Evolutionary conservation across 1,140 invertebrate genomes (phyloP).

Genomic region (Manduca sexta): DNA sequence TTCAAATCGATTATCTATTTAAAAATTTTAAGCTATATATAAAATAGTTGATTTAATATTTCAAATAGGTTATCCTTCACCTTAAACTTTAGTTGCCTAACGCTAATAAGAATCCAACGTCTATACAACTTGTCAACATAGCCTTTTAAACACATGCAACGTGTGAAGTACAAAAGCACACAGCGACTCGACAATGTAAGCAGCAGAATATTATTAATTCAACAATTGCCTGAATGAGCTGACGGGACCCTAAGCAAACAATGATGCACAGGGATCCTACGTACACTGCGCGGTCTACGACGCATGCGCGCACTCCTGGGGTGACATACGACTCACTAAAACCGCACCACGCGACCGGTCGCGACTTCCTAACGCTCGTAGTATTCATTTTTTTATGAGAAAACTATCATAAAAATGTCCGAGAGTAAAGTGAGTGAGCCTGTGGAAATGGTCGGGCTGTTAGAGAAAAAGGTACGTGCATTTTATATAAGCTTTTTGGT

Average conservation of each 20-base stretch:
- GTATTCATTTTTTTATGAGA: background rate
- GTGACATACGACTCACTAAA: conserved; percentile 1
- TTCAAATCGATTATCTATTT: too few relatives aligned
- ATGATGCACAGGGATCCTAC: background rate
- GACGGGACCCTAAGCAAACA: background rate
- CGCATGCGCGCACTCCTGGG: conserved; percentile 2
- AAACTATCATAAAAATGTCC: conserved; percentile 17
- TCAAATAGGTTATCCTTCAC: too few relatives aligned
- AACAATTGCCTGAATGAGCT: too few relatives aligned
- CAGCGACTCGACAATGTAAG: too few relatives aligned
- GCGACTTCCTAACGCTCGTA: background rate
- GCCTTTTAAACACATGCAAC: too few relatives aligned
- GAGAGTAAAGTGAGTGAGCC: conserved; percentile 23
- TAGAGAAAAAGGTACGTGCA: conserved; percentile 34
- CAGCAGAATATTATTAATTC: too few relatives aligned
- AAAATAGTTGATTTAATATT: too few relatives aligned
- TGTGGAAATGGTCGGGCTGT: conserved; percentile 27
- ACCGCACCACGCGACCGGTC: background rate
- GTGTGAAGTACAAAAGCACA: too few relatives aligned
- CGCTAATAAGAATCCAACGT: too few relatives aligned
- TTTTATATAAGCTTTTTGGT: conserved; percentile 5
- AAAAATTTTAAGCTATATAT: too few relatives aligned
- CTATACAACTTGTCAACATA: too few relatives aligned
- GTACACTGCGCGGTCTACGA: background rate
- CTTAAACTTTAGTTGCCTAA: too few relatives aligned